Evolutionary conservation across 1,140 invertebrate genomes (phyloP).

Genomic region (Aphaenogaster ashmeadi): DNA sequence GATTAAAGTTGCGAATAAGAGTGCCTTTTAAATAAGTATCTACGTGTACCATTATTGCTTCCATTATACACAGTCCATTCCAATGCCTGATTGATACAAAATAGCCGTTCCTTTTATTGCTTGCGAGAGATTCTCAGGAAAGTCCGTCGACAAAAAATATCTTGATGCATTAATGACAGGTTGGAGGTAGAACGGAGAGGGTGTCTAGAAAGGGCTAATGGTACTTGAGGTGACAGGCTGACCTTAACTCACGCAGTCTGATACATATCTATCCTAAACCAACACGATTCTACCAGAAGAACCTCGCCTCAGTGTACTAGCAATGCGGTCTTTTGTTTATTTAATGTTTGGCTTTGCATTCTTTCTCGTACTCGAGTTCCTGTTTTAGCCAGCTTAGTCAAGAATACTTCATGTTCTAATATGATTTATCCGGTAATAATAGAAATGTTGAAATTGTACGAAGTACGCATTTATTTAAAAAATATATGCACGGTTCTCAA

Average conservation of each 20-base stretch:
- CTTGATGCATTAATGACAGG: conserved; percentile 83
- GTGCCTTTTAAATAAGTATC: background rate
- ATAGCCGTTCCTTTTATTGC: conserved; percentile 8
- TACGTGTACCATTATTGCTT: conserved; percentile 4
- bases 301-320: conserved; percentile 56
- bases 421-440: conserved; percentile 6
- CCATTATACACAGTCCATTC: background rate
- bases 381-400: conserved; percentile 45
- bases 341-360: conserved; percentile 79
- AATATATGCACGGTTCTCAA: background rate
- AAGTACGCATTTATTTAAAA: background rate
- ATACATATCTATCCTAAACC: conserved; percentile 87
- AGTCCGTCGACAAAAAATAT: conserved; percentile 64
- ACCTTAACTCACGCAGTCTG: conserved; percentile 81
- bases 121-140: conserved; percentile 71
- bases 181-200: conserved; percentile 78
- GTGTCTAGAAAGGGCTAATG: conserved; percentile 84
- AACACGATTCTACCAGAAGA: conserved; percentile 78
- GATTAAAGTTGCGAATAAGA: conserved; percentile 5
- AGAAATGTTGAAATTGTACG: conserved; percentile 28
- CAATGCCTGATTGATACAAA: conserved; percentile 37
- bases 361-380: conserved; percentile 67
- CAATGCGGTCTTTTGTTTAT: conserved; percentile 70
- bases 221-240: conserved; percentile 85
- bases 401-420: conserved; percentile 29